A percentile compares a stretch with the other conserved stretches of the same genome.
These are phyloP conservation scores for Engraulis encrasicolus DNA, from an alignment of 2,113 vertebrate genomes.

Conservation along the genomic window DNA sequence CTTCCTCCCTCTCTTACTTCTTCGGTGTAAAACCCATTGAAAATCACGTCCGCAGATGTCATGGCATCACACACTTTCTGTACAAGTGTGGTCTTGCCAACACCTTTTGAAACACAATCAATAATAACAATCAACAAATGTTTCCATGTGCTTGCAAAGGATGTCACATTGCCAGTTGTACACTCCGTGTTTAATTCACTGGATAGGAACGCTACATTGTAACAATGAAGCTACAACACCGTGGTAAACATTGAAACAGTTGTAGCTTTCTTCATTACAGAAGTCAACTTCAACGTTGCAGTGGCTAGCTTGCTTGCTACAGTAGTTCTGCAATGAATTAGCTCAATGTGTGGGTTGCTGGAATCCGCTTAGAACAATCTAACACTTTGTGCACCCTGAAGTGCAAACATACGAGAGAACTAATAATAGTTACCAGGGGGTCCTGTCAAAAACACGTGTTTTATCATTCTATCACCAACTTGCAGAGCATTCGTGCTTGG, in stretches of 20 bases:
- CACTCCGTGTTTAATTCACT: too few relatives aligned
- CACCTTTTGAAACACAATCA: conserved; percentile 73
- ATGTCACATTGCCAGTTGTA: too few relatives aligned
- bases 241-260: not conserved
- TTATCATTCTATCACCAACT: conserved; percentile 68
- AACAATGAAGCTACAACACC: not conserved
- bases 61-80: conserved; percentile 84
- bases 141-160: not conserved
- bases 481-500: not conserved
- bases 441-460: conserved; percentile 89
- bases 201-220: too few relatives aligned
- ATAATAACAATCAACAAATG: not conserved
- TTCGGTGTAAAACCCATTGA: conserved; percentile 95
- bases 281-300: not conserved
- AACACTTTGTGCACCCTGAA: not conserved
- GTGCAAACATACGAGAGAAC: not conserved
- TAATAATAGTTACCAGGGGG: conserved; percentile 81
- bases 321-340: not conserved
- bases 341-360: not conserved
- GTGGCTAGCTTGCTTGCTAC: conserved; percentile 2
- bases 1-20: conserved; percentile 88
- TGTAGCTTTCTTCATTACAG: too few relatives aligned
- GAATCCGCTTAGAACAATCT: not conserved
- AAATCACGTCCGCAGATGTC: conserved; percentile 71
- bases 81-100: conserved; percentile 95